These are phyloP conservation scores for Digitonthophagus gazella DNA, from an alignment of 2,888 invertebrate genomes.

Conservation along the genomic window DNA sequence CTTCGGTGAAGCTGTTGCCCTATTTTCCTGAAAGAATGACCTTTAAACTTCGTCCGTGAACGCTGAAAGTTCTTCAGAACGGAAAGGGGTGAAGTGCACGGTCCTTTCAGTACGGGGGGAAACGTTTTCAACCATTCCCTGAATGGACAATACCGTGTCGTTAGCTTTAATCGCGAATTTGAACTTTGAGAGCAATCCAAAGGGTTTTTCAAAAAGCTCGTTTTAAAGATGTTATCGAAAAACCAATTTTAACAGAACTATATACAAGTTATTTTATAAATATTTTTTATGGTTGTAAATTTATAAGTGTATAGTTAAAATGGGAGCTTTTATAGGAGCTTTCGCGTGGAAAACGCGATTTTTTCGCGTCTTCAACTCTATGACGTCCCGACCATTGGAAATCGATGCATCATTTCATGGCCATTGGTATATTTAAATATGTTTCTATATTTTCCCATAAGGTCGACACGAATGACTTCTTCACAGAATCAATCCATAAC, in stretches of 20 bases:
- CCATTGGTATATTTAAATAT: conserved; percentile 13
- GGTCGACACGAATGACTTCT: neutral
- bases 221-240: neutral
- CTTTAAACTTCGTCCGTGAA: neutral
- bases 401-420: conserved; percentile 14
- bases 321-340: conserved; percentile 21
- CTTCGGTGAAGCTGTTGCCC: neutral
- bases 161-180: neutral
- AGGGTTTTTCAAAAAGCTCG: neutral
- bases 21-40: neutral
- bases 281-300: too few species aligned
- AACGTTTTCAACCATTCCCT: neutral
- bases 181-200: neutral
- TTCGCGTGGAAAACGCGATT: neutral
- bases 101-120: neutral
- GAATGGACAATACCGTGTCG: neutral
- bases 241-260: too few species aligned
- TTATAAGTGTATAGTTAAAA: too few species aligned
- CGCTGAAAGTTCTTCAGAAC: neutral
- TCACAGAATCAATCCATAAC: too few species aligned
- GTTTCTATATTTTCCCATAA: neutral
- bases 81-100: neutral
- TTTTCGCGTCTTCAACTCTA: neutral
- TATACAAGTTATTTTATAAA: too few species aligned
- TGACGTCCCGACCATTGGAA: conserved; percentile 8